Percentiles rank a stretch among this genome's conserved stretches.
These are phyloP conservation scores for Thunnus thynnus DNA, from an alignment of 2,113 vertebrate species.

Conservation along the genomic window DNA sequence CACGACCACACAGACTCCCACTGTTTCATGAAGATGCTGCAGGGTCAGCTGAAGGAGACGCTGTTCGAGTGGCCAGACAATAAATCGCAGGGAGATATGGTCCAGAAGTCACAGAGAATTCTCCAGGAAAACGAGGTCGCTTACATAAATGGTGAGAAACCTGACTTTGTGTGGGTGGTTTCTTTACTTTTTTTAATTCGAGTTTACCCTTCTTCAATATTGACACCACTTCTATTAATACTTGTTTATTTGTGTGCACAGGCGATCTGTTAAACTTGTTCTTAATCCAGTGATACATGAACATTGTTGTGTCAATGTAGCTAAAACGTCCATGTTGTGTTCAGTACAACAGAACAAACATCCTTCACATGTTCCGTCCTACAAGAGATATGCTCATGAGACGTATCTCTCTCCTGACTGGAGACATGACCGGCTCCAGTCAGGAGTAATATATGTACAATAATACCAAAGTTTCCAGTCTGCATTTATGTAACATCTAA, in stretches of 20 bases:
- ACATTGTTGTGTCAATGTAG: neutral
- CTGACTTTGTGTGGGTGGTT: neutral
- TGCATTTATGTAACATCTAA: conserved; percentile 11
- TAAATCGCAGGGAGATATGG: conserved; percentile 88
- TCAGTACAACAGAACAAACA: neutral
- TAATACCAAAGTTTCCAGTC: conserved; percentile 6
- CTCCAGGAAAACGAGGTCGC: conserved; percentile 93
- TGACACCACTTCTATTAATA: neutral
- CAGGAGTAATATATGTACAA: neutral
- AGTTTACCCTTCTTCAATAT: neutral
- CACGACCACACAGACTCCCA: conserved; percentile 97
- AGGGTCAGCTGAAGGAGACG: conserved; percentile 97
- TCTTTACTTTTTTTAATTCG: neutral
- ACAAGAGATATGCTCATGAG: conserved; percentile 12
- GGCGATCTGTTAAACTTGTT: neutral
- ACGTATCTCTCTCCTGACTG: neutral
- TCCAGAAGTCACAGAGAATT: conserved; percentile 90
- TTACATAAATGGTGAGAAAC: conserved; percentile 94
- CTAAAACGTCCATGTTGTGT: neutral
- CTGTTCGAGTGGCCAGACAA: conserved; percentile 92
- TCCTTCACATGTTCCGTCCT: neutral
- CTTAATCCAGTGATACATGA: neutral
- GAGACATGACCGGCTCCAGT: neutral
- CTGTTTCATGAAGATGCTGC: conserved; percentile 98
- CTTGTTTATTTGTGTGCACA: neutral